These are phyloP conservation scores for Gasteruption jaculator DNA, from an alignment of 2,888 invertebrate genomes.

Conservation along the genomic window DNA sequence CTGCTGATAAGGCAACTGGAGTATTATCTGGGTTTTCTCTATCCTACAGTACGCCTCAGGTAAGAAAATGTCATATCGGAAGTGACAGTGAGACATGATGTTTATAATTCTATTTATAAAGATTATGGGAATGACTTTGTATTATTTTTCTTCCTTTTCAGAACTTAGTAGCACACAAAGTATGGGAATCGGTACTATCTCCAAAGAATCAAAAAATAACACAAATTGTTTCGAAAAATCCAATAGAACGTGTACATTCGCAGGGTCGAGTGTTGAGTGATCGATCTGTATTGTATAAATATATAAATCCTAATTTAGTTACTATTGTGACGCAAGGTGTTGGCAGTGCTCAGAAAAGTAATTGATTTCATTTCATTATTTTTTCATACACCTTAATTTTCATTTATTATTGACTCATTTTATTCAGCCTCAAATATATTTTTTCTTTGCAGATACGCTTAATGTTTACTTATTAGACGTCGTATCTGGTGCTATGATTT, in stretches of 20 bases:
- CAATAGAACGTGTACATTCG: slow-evolving; percentile 79
- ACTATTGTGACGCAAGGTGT: slow-evolving; percentile 77
- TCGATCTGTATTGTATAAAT: slow-evolving; percentile 96
- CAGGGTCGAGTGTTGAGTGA: slow-evolving; percentile 93
- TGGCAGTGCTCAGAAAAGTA: slow-evolving; percentile 73
- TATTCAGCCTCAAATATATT: too few relatives aligned
- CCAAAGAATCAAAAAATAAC: slow-evolving; percentile 61
- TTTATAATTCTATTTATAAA: background rate
- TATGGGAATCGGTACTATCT: slow-evolving; percentile 71
- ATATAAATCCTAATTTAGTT: slow-evolving; percentile 94
- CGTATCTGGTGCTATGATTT: slow-evolving; percentile 83
- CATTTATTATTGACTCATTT: slow-evolving; percentile 10
- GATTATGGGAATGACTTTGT: background rate
- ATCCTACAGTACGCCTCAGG: slow-evolving; percentile 49
- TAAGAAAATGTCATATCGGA: too few relatives aligned
- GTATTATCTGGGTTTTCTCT: slow-evolving; percentile 62
- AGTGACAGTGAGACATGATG: background rate
- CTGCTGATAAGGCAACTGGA: slow-evolving; percentile 59
- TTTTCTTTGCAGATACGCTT: slow-evolving; percentile 62
- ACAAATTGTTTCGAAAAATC: slow-evolving; percentile 61
- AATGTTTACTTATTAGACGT: slow-evolving; percentile 86
- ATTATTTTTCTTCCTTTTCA: slow-evolving; percentile 43
- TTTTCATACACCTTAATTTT: slow-evolving; percentile 4
- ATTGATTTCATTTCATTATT: slow-evolving; percentile 17
- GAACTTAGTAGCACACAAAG: slow-evolving; percentile 59